These are phyloP conservation scores for Eurosta solidaginis DNA, from an alignment of 1,140 invertebrate species.

Conservation along the genomic window DNA sequence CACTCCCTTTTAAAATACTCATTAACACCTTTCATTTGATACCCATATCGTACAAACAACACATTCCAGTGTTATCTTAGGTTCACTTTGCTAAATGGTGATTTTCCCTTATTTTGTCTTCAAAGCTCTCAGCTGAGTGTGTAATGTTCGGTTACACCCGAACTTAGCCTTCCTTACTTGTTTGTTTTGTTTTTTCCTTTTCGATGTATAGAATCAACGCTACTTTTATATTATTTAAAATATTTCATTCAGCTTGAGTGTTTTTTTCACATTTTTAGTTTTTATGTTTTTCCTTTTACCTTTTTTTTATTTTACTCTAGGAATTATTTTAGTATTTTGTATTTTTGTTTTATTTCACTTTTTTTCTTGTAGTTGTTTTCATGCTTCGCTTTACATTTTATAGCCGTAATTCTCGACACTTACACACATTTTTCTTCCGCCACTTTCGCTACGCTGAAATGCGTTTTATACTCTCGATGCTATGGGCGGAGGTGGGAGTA, in stretches of 20 bases:
- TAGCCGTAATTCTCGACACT: slow-evolving; percentile 25
- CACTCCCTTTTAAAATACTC: too few relatives aligned
- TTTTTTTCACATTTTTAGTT: not conserved
- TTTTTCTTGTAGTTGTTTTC: slow-evolving; percentile 7
- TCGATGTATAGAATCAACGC: not conserved
- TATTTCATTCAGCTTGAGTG: not conserved
- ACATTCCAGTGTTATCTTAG: too few relatives aligned
- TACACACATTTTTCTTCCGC: slow-evolving; percentile 27
- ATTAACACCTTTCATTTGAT: too few relatives aligned
- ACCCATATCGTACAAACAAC: too few relatives aligned
- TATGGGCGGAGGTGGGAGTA: not conserved
- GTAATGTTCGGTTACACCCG: too few relatives aligned
- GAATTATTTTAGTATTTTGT: too few relatives aligned
- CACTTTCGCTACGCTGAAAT: slow-evolving; percentile 18
- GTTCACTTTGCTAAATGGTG: too few relatives aligned
- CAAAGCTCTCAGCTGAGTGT: too few relatives aligned
- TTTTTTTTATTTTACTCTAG: not conserved
- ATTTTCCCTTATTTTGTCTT: too few relatives aligned
- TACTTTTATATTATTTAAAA: slow-evolving; percentile 13
- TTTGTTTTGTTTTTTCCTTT: not conserved
- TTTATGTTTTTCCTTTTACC: not conserved
- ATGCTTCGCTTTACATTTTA: slow-evolving; percentile 27
- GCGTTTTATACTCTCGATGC: not conserved
- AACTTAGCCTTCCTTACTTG: not conserved
- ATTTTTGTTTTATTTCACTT: too few relatives aligned